Evolutionary conservation across 30 jellyfish, hydroid and myxozoan species (phyloP), one percentile per base, ranked within the genome.

Genomic region (Aurelia sp.): DNA sequence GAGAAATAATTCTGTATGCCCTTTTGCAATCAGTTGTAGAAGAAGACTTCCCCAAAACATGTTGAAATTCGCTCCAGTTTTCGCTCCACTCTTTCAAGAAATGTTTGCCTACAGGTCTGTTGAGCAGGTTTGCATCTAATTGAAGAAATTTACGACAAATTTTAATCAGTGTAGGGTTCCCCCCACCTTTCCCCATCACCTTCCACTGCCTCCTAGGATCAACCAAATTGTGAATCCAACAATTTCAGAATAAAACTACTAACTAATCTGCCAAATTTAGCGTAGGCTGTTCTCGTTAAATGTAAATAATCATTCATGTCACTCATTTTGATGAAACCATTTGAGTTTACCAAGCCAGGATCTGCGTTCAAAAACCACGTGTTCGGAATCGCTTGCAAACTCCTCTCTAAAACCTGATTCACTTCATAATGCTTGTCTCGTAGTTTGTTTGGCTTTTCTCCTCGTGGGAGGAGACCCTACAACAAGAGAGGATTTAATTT

Each of bases 391-490:
- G 96, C 67, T 18, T 72, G 50, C 4, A 83, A 52, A 22, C 78
- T 58, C 53, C 55, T 65, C 53, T 93, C 89, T 16, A 93, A 60
- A n/a, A 66, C 79, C 41, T 21, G 19, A 58, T 94, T 94, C 18
- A 94, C 60, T 78, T 88, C 88, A 62, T 74, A 67, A 64, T 77
- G 75, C 73, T 83, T 81, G 27, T 94, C 97, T 41, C 98, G 82
- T 44, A 94, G 66, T 24, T 48, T 82, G 65, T 88, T 88, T 70
- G 94, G 95, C 68, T 88, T 88, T 85, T 88, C 92, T 2, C 98
- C 97, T 63, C 98, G 74, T 38, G 97, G 98, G 0, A 88, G 62
- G 16, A 93, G 86, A 72, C 96, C 98, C 98, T 93, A 64, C 61
- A 68, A 57, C 17, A 65, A 66, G 19, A 31, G 27, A 18, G 51